A percentile compares a stretch with the other conserved stretches of the same genome.
Conservation (phyloP, 2,888 invertebrate species). For the Apeira syringaria region DNA sequence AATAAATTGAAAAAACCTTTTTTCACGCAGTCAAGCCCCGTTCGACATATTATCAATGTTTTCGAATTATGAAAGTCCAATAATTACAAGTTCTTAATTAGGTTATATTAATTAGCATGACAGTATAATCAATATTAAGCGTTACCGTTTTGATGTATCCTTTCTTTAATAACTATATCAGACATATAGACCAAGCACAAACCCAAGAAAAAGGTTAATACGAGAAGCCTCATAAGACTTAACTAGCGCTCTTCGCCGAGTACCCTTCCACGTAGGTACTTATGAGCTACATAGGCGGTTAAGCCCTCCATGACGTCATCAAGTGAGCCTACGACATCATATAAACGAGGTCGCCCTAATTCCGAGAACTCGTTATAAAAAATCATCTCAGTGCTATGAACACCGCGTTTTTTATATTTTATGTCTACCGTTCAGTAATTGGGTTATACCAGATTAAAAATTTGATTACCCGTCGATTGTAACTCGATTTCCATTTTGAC, state of each 20-base stretch:
- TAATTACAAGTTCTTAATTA: no score
- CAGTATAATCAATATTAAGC: no score
- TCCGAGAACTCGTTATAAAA: conserved; percentile 37
- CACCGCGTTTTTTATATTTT: conserved; percentile 25
- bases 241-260: conserved; percentile 35
- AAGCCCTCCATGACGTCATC: conserved; percentile 35
- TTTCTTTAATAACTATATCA: neutral
- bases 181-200: conserved; percentile 13
- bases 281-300: conserved; percentile 29
- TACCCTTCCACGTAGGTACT: conserved; percentile 31
- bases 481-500: conserved; percentile 36
- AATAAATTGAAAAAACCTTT: no score
- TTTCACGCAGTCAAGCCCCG: no score
- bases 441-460: conserved; percentile 37
- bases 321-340: conserved; percentile 33
- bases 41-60: no score
- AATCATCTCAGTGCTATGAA: conserved; percentile 29
- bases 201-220: conserved; percentile 33
- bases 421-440: conserved; percentile 32
- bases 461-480: conserved; percentile 38
- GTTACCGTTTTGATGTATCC: no score
- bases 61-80: no score
- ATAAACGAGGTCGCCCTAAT: conserved; percentile 41
- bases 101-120: no score
- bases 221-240: conserved; percentile 31